phyloP scores from a whole-genome alignment of 2,888 invertebrate species.

The Cerceris ruficornis region DNA sequence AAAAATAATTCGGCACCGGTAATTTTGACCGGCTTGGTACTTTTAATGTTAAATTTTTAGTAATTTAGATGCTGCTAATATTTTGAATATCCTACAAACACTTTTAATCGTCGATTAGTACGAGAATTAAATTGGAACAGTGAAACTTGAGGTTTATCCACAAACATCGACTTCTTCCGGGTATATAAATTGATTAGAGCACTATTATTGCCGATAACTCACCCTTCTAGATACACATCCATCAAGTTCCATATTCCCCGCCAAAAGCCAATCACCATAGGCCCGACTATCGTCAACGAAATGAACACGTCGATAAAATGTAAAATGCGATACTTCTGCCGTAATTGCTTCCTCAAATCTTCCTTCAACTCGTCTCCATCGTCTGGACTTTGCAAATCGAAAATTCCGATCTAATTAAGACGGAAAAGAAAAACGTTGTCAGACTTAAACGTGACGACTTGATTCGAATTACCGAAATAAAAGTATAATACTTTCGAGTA shows the following conservation, averaged over 20 bases:
- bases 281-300: conserved; percentile 81
- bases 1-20: no score
- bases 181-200: not conserved
- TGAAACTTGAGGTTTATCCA: not conserved
- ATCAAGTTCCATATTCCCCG: conserved; percentile 83
- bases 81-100: no score
- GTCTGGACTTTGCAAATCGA: not conserved
- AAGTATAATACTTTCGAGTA: no score
- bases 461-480: no score
- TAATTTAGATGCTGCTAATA: no score
- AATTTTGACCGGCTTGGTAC: no score
- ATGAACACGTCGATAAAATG: conserved; percentile 81
- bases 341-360: not conserved
- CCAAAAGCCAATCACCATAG: conserved; percentile 84
- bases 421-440: not conserved
- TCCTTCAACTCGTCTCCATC: no score
- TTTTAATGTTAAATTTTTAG: no score
- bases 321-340: conserved; percentile 69
- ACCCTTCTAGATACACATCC: conserved; percentile 79
- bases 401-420: not conserved
- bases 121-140: no score
- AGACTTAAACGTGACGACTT: no score
- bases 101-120: no score
- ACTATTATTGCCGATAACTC: conserved; percentile 13
- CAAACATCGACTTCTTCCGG: not conserved